Evolutionary conservation across 2,797 vertebrate species (phyloP), one percentile per base, ranked within the genome.

Genomic region (Pseudocheirus occidentalis): DNA sequence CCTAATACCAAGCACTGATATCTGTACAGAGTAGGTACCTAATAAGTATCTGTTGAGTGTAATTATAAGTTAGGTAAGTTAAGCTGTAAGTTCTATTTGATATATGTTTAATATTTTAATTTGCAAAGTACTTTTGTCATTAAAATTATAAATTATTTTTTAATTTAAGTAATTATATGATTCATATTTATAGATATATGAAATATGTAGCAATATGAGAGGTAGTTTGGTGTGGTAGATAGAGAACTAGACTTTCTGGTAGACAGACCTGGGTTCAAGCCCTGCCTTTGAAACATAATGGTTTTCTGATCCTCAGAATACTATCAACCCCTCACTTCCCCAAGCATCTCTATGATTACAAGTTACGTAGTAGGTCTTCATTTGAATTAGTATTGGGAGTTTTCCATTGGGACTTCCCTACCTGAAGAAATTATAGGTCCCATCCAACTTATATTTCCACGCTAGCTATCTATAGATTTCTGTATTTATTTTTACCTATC

Each of bases 271-370:
- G 73, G 24, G 40, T 50, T 50, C 5, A 14, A 5, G 40, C 9
- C 24, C 7, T 87, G 40, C 3, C 40, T 87, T 24, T 87, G 73
- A 27, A 87, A 87, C 40, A 87, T 12, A 27, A 1, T 27, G 3
- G 12, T 16, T 50, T 87, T 27, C 7, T 10, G 40, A 46, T 87
- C 24, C 40, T 6, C 14, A 40, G 34, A 14, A n/a, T 7, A 0
- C 18, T 34, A n/a, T 28, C 40, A 5, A 0, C 1, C 9, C 40
- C 6, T 28, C 0, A 24, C 21, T 24, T 50, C 14, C 34, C 16
- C 34, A 40, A 21, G 9, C 40, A 12, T 87, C 73, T 87, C 13
- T 46, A 50, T 4, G 40, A 87, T 1, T 46, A 11, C 3, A 87
- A 50, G 73, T 11, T 46, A 40, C 24, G 28, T 10, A 50, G 31